Conservation (phyloP, 2,113 vertebrate genomes). For the Numenius arquata region DNA sequence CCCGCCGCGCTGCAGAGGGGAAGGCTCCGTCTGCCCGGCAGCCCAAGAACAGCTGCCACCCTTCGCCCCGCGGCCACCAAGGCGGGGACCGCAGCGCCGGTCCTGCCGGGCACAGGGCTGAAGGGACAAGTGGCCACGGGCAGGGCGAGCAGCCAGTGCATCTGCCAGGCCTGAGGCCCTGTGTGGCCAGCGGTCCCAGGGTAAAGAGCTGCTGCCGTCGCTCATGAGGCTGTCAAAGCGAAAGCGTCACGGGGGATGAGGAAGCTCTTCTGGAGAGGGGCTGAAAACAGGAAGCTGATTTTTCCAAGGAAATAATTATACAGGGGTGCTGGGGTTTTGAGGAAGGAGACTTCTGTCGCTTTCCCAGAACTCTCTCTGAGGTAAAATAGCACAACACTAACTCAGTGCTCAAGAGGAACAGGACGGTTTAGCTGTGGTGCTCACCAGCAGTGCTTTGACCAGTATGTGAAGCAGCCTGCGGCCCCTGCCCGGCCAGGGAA, state of each 20-base stretch:
- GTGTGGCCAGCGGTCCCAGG: neutral
- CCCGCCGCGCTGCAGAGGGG: neutral
- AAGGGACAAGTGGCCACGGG: accelerated
- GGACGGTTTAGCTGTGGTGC: neutral
- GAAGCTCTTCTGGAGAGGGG: neutral
- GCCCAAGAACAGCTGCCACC: neutral
- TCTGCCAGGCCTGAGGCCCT: accelerated
- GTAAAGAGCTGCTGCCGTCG: neutral
- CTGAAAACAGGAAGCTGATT: neutral
- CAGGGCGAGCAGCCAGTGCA: accelerated
- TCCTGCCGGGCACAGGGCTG: neutral
- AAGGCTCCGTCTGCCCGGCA: neutral
- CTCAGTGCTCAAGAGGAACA: neutral
- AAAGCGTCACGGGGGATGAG: neutral
- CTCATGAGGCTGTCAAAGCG: neutral
- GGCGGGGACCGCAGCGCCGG: accelerated
- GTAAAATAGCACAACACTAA: neutral
- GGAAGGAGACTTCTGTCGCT: neutral
- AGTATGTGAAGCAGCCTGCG: neutral
- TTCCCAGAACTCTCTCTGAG: neutral
- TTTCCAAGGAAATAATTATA: neutral
- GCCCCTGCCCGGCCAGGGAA: neutral
- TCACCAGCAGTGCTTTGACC: neutral
- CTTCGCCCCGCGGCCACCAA: neutral
- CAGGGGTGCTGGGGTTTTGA: neutral